These are phyloP conservation scores for Drosophila kanapiae DNA, from an alignment of 1,140 invertebrate genomes.

Conservation along the genomic window DNA sequence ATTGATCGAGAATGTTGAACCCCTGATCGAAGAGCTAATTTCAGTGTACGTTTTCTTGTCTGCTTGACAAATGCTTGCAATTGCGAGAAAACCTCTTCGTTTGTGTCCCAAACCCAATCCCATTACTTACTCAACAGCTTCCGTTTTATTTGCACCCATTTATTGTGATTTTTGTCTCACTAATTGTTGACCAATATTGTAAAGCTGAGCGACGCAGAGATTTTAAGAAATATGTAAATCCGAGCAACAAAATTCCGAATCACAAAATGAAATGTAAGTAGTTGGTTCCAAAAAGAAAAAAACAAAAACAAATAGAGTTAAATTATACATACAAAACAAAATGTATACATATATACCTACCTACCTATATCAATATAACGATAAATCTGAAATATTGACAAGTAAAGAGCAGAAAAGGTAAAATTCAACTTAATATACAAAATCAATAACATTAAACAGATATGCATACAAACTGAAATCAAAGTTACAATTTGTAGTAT, in stretches of 20 bases:
- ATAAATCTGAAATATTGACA: slow-evolving; percentile 31
- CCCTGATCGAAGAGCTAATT: slow-evolving; percentile 1
- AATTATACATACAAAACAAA: slow-evolving; percentile 33
- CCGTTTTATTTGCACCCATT: slow-evolving; percentile 29
- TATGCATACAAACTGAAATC: slow-evolving; percentile 48
- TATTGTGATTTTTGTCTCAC: slow-evolving; percentile 32
- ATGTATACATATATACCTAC: slow-evolving; percentile 34
- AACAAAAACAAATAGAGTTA: slow-evolving; percentile 52
- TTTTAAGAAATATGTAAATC: slow-evolving; percentile 4
- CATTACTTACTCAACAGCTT: slow-evolving; percentile 6
- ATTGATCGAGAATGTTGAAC: background rate
- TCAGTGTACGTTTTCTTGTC: background rate
- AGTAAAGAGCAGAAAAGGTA: background rate
- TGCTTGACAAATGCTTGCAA: slow-evolving; percentile 20
- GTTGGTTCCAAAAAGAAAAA: slow-evolving; percentile 28
- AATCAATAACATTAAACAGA: slow-evolving; percentile 30
- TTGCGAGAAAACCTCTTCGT: slow-evolving; percentile 10
- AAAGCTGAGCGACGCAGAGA: slow-evolving; percentile 9
- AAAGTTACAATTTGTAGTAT: slow-evolving; percentile 54
- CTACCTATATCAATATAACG: slow-evolving; percentile 62
- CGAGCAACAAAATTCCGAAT: slow-evolving; percentile 30
- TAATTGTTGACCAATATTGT: slow-evolving; percentile 19
- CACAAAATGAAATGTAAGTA: slow-evolving; percentile 59
- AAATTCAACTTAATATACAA: slow-evolving; percentile 22
- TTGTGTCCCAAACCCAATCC: background rate